Conservation (phyloP, 2,888 invertebrate species). For the Incurvaria masculella region DNA sequence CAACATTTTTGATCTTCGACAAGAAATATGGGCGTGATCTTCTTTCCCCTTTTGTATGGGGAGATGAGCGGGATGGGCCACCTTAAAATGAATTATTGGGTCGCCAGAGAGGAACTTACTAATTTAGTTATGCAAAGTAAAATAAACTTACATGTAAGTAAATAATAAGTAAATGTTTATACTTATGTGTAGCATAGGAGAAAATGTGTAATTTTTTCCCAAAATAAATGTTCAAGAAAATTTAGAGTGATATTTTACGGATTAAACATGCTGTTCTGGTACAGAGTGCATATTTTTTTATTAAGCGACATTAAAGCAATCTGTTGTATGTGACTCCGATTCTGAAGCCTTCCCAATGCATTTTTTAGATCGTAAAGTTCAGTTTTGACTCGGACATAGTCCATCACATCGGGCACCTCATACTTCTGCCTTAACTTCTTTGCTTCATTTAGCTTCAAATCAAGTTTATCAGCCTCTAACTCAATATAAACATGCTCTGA, state of each 20-base stretch:
- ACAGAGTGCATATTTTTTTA: constrained; percentile 19
- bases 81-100: no score
- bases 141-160: no score
- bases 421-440: constrained; percentile 37
- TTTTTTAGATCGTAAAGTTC: constrained; percentile 45
- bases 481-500: constrained; percentile 35
- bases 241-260: not conserved
- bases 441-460: constrained; percentile 33
- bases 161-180: no score
- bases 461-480: constrained; percentile 34
- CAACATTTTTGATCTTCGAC: no score
- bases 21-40: no score
- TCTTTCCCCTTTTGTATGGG: no score
- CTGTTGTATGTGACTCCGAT: constrained; percentile 33
- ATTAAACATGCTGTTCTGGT: not conserved
- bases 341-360: constrained; percentile 33
- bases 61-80: no score
- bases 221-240: no score
- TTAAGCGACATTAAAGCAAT: constrained; percentile 35
- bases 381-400: constrained; percentile 52
- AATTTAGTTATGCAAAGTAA: no score
- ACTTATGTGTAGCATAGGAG: no score
- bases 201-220: no score
- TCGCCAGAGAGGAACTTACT: no score
- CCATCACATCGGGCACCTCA: constrained; percentile 55